phyloP scores from a whole-genome alignment of 2,888 invertebrate genomes.

The Drosophila putrida region DNA sequence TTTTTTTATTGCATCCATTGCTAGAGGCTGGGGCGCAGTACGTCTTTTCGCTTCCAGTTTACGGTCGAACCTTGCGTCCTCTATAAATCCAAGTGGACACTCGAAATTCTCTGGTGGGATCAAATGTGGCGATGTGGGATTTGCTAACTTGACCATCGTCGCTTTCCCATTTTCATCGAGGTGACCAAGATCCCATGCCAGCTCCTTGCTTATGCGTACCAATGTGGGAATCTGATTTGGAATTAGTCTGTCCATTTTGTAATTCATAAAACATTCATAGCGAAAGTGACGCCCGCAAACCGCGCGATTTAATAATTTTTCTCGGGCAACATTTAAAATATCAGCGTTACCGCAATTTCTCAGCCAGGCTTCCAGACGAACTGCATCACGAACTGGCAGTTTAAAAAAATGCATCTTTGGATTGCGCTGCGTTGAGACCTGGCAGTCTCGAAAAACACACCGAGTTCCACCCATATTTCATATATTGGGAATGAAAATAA shows the following conservation, averaged over 20 bases:
- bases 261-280: constrained; percentile 86
- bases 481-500: too few relatives aligned
- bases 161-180: constrained; percentile 62
- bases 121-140: constrained; percentile 64
- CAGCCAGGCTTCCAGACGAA: constrained; percentile 70
- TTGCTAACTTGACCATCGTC: constrained; percentile 51
- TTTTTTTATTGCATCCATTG: constrained; percentile 17
- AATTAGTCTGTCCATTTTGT: constrained; percentile 85
- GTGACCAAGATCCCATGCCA: constrained; percentile 75
- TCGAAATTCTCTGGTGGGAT: constrained; percentile 73
- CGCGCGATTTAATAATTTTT: constrained; percentile 86
- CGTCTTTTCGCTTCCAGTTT: constrained; percentile 27
- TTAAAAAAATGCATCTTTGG: constrained; percentile 86
- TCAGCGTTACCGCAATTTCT: constrained; percentile 58
- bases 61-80: constrained; percentile 25
- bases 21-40: constrained; percentile 27
- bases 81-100: constrained; percentile 63
- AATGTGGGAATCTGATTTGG: constrained; percentile 86
- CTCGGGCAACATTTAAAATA: constrained; percentile 80
- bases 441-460: constrained; percentile 86
- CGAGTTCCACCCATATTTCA: constrained; percentile 87
- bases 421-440: constrained; percentile 84
- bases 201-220: constrained; percentile 64
- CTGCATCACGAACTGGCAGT: constrained; percentile 84
- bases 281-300: constrained; percentile 87